Base-by-base conservation (phyloP, 2,888 invertebrate genomes). In the Trichogramma evanescens region DNA sequence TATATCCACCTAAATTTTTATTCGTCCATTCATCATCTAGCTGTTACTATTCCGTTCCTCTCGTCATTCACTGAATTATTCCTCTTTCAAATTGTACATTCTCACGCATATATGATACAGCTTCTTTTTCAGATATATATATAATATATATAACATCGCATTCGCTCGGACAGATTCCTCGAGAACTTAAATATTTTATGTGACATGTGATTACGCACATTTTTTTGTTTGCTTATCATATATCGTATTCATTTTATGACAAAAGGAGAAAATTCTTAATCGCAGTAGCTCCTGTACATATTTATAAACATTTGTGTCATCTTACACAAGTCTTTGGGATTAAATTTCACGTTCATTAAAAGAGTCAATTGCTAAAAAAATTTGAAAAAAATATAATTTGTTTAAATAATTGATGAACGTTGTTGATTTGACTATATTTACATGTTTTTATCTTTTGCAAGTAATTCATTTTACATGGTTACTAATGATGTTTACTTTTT, bases 251-350 rank as follows among this genome's bases (percentile, higher is more conserved):
- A 62, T 56, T 58, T 59, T 54, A 40, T 58, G 58, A 57, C 40
- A 48, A 62, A 41, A 50, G 59, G 60, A 58, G 59, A 64, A 60
- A 53, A 62, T 50, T 40, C 54, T 58, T 58, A 58, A 64, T 60
- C 58, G 49, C 58, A 56, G 58, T 59, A 64, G 56, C 54, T 58
- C 64, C 64, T 66, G 63, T 64, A 66, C 64, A 66, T 66, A 60
- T 66, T 64, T 63, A 63, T 66, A 64, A 63, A 66, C 44, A 56
- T 57, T 66, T 60, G 58, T 60, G 51, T 58, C 63, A 52, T 39
- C 55, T 56, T 46, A 56, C 50, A 61, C 59, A 64, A 64, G 58
- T 64, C 55, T 63, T 58, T 59, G 62, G 63, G 64, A 51, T 56
- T 46, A 48, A 56, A 59, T 59, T 59, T 56, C 59, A 57, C 49